phyloP scores from a whole-genome alignment of 2,113 vertebrate genomes.

The Tichodroma muraria region DNA sequence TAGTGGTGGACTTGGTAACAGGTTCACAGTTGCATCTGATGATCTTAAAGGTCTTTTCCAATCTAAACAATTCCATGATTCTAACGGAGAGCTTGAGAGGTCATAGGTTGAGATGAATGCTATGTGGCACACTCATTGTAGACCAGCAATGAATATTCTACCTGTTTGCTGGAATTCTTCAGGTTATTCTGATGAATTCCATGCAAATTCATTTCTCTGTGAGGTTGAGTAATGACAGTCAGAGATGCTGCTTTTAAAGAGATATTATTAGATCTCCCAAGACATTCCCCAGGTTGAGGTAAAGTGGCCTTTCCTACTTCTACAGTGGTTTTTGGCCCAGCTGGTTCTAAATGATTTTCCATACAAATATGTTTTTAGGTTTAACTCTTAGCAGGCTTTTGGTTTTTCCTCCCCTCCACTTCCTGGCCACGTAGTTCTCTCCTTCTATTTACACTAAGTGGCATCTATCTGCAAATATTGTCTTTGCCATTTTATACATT shows the following conservation, averaged over 20 bases:
- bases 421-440: not conserved
- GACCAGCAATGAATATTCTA: not conserved
- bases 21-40: not conserved
- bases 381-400: not conserved
- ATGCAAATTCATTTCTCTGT: not conserved
- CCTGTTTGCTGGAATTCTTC: not conserved
- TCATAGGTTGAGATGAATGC: not conserved
- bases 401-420: fast-evolving
- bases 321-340: not conserved
- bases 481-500: not conserved
- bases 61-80: not conserved
- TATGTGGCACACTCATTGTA: not conserved
- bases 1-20: not conserved
- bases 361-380: not conserved
- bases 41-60: not conserved
- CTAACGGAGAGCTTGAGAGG: not conserved
- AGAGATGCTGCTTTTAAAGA: not conserved
- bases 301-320: not conserved
- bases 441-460: not conserved
- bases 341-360: not conserved
- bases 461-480: not conserved
- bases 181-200: not conserved
- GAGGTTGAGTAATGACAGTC: not conserved
- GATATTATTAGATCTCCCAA: not conserved
- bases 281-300: not conserved